Evolutionary conservation across 2,113 vertebrate genomes (phyloP).

Genomic region (Xenopus borealis): DNA sequence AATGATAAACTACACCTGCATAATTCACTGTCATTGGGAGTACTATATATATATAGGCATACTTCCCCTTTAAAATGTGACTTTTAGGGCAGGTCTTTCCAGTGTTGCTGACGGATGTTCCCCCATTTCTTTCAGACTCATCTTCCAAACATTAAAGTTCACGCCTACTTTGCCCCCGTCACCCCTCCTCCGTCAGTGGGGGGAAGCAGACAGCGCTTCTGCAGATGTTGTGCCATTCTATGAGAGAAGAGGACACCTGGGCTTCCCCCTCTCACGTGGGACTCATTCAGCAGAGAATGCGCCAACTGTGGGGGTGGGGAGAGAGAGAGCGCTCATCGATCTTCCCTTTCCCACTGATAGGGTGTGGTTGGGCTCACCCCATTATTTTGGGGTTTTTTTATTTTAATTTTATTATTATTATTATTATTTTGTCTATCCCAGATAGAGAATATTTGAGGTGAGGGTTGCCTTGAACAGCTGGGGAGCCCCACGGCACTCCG

Average conservation of each 20-base stretch:
- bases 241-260: conserved; percentile 66
- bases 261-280: conserved; percentile 40
- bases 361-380: neutral
- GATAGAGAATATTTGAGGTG: neutral
- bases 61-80: too few relatives aligned
- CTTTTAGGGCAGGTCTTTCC: too few relatives aligned
- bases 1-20: too few relatives aligned
- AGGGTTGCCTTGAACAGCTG: conserved; percentile 1
- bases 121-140: conserved; percentile 80
- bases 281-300: conserved; percentile 30
- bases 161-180: conserved; percentile 97
- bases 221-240: conserved; percentile 98
- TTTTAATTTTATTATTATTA: neutral
- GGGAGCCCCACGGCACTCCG: conserved; percentile 14
- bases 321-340: neutral
- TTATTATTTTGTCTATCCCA: neutral
- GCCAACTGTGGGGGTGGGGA: conserved; percentile 6
- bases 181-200: conserved; percentile 96
- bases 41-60: too few relatives aligned
- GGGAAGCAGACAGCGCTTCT: conserved; percentile 94
- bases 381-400: conserved; percentile 4
- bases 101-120: too few relatives aligned
- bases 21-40: too few relatives aligned
- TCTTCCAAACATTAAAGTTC: conserved; percentile 97
- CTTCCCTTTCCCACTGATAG: conserved; percentile 4